phyloP scores from a whole-genome alignment of 2,113 vertebrate species.

The Hyla sarda region DNA sequence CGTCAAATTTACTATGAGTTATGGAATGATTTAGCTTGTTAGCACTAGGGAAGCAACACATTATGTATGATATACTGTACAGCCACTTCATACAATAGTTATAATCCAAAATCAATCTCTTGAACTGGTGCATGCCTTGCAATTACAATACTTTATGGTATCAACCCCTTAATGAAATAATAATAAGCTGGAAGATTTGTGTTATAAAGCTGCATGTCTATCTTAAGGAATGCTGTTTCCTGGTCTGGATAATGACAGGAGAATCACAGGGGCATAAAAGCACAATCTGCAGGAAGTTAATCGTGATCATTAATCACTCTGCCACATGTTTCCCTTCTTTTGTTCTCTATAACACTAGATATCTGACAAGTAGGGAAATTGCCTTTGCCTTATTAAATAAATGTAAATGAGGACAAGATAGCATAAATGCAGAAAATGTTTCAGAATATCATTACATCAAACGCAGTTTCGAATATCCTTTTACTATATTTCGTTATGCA shows the following conservation, averaged over 20 bases:
- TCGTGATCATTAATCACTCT: constrained; percentile 83
- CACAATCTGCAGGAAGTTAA: constrained; percentile 80
- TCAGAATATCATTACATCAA: constrained; percentile 21
- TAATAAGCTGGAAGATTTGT: constrained; percentile 59
- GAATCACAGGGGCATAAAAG: constrained; percentile 77
- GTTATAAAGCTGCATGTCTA: constrained; percentile 54
- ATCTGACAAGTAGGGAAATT: constrained; percentile 55
- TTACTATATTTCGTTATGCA: background rate
- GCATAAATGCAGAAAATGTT: constrained; percentile 26
- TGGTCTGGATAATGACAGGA: constrained; percentile 77
- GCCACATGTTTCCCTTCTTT: constrained; percentile 61
- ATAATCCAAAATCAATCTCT: constrained; percentile 46
- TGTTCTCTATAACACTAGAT: constrained; percentile 49
- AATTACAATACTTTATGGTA: constrained; percentile 57
- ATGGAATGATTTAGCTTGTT: background rate
- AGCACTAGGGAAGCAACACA: background rate
- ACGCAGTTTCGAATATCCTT: background rate
- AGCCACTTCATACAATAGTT: constrained; percentile 37
- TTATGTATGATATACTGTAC: constrained; percentile 33
- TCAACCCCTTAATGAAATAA: constrained; percentile 61
- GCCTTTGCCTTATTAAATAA: constrained; percentile 65
- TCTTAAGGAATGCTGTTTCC: constrained; percentile 66
- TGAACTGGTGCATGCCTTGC: constrained; percentile 54
- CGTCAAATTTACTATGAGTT: background rate
- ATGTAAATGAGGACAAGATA: constrained; percentile 62